These are phyloP conservation scores for Aphelocoma coerulescens DNA, from an alignment of 2,113 vertebrate genomes.

Conservation along the genomic window DNA sequence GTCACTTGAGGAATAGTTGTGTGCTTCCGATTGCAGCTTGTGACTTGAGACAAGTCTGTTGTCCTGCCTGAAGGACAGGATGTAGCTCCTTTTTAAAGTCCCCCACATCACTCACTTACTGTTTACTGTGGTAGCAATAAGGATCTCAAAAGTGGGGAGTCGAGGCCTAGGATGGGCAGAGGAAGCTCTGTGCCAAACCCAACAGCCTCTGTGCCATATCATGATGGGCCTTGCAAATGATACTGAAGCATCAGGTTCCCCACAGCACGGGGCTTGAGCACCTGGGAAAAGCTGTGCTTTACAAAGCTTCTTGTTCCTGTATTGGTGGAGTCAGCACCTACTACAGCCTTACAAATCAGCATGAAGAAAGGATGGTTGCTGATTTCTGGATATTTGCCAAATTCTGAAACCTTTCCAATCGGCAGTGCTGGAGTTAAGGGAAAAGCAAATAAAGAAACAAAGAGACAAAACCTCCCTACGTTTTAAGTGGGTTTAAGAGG, in stretches of 20 bases:
- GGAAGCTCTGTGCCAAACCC: conserved; percentile 34
- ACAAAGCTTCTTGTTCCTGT: not conserved
- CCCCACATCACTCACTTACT: not conserved
- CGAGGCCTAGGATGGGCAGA: not conserved
- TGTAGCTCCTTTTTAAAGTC: not conserved
- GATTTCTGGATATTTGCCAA: not conserved
- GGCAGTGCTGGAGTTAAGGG: not conserved
- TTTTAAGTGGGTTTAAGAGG: not conserved
- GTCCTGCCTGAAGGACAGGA: not conserved
- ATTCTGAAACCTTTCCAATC: not conserved
- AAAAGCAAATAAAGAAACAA: not conserved
- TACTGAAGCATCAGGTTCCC: not conserved
- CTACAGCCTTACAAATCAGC: not conserved
- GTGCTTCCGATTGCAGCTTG: not conserved
- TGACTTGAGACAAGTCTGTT: not conserved
- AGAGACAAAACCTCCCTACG: not conserved
- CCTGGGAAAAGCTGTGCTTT: not conserved
- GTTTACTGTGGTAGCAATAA: conserved; percentile 47
- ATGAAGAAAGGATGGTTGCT: not conserved
- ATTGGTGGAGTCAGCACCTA: not conserved
- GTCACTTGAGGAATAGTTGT: not conserved
- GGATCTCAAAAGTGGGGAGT: not conserved
- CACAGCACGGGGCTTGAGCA: not conserved
- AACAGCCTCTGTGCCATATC: not conserved
- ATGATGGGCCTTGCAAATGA: not conserved